A percentile compares a stretch with the other conserved stretches of the same genome.
Evolutionary conservation across 2,797 vertebrate species (phyloP).

Genomic region (Eulemur coronatus): DNA sequence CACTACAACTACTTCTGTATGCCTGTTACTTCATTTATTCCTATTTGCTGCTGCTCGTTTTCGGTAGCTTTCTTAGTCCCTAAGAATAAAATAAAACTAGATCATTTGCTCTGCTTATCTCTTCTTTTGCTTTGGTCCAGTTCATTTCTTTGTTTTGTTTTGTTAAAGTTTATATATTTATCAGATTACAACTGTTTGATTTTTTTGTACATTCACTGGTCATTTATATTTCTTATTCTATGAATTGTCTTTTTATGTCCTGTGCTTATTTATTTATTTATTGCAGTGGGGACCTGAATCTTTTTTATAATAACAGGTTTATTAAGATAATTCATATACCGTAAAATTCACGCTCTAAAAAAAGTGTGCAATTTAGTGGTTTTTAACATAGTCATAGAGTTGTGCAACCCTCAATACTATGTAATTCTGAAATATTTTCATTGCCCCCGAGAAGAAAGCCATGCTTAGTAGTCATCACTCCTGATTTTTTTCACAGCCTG

Average conservation of each 20-base stretch:
- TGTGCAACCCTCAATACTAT: neutral
- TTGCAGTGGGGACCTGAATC: neutral
- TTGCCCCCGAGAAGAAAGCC: neutral
- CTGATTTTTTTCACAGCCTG: neutral
- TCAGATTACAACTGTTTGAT: neutral
- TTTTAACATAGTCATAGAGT: neutral
- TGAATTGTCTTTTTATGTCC: neutral
- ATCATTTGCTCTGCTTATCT: neutral
- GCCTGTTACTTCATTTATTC: neutral
- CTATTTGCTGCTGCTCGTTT: neutral
- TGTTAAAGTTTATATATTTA: slow-evolving; percentile 29
- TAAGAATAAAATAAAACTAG: slow-evolving; percentile 24
- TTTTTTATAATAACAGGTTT: neutral
- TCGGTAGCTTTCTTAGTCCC: slow-evolving; percentile 5
- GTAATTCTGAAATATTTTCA: neutral
- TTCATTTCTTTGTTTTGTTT: neutral
- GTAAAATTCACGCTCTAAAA: neutral
- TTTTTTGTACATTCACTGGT: slow-evolving; percentile 20
- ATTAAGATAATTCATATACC: neutral
- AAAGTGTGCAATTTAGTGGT: neutral
- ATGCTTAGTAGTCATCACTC: neutral
- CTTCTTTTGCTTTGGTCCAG: neutral
- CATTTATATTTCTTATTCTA: slow-evolving; percentile 26
- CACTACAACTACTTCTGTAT: neutral
- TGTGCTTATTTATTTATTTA: neutral